A percentile compares a stretch with the other conserved stretches of the same genome.
Evolutionary conservation across 2,113 vertebrate genomes (phyloP).

Genomic region (Drymodes brunneopygia): DNA sequence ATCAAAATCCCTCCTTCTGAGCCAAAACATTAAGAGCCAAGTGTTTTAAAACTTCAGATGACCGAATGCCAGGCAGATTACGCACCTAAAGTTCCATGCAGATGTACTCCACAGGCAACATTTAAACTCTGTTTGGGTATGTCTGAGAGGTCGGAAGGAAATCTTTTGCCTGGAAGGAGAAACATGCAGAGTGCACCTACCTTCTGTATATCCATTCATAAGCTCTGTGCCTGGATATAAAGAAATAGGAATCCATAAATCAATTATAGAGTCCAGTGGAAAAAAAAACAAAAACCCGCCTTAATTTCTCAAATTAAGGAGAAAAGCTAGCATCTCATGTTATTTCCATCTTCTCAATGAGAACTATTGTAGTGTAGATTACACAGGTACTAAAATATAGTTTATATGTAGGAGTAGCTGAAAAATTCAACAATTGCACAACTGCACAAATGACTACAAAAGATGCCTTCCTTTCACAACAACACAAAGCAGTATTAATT

Average conservation of each 20-base stretch:
- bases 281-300: not conserved
- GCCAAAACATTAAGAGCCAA: constrained; percentile 49
- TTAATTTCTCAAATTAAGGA: not conserved
- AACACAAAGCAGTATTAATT: not conserved
- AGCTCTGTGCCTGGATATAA: constrained; percentile 7
- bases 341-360: constrained; percentile 24
- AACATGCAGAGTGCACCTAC: constrained; percentile 10
- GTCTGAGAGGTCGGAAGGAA: constrained; percentile 57
- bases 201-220: constrained; percentile 50
- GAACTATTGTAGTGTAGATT: not conserved
- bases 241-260: constrained; percentile 47
- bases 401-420: not conserved
- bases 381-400: not conserved
- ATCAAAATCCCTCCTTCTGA: constrained; percentile 40
- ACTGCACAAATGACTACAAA: not conserved
- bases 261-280: not conserved
- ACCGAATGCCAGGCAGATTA: constrained; percentile 52
- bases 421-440: not conserved
- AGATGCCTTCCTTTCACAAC: not conserved
- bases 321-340: not conserved
- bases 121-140: constrained; percentile 34
- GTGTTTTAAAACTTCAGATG: constrained; percentile 41
- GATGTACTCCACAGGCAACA: constrained; percentile 46
- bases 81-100: constrained; percentile 39
- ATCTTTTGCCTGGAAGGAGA: constrained; percentile 59